Base-by-base conservation (phyloP, 2,797 vertebrate genomes). In the Alfaro cultratus region DNA sequence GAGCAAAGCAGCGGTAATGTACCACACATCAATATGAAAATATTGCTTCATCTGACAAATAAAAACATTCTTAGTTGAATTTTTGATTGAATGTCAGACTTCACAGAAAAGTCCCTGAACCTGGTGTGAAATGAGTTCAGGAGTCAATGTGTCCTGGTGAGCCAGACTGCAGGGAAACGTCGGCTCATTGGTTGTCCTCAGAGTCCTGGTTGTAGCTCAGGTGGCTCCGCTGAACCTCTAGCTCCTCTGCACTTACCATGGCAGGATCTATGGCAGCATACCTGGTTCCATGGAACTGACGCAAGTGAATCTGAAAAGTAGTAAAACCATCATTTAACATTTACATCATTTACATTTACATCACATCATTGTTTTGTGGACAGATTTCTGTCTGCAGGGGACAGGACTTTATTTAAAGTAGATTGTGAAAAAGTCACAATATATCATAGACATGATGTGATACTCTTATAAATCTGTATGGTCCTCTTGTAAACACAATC, bases 201-300 rank as follows among this genome's bases (percentile, higher is more conserved):
- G 84, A 90, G 80, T 93, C 91, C 70, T 92, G 94, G 84, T 82
- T 71, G 0, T 89, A 39, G 74, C 92, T 89, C 21, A 96, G 91
- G 71, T 86, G 94, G 83, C 94, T 93, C 83, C 96, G 96, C 79
- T 98, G 98, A 31, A 98, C 97, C 88, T 99, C 97, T 31, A 99
- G 95, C 86, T 99, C 98, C 88, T 99, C 98, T 0, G 97, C 95
- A 0, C 96, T 99, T 83, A 99, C 95, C 98, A 99, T 98, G 41
- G 96, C 95, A 0, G 97, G 97, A 87, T 97, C 97, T 8, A 99
- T 99, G 84, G 99, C 98, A 0, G 99, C 97, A 0, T 98, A 98
- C 16, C 97, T 95, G 1, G 97, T 99, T 41, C 98, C 98, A 0
- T 99, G 98, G 92, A 99, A 99, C 88, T 99, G 99, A 39, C 98